phyloP scores from a whole-genome alignment of 2,888 invertebrate species.

The Noctua pronuba region DNA sequence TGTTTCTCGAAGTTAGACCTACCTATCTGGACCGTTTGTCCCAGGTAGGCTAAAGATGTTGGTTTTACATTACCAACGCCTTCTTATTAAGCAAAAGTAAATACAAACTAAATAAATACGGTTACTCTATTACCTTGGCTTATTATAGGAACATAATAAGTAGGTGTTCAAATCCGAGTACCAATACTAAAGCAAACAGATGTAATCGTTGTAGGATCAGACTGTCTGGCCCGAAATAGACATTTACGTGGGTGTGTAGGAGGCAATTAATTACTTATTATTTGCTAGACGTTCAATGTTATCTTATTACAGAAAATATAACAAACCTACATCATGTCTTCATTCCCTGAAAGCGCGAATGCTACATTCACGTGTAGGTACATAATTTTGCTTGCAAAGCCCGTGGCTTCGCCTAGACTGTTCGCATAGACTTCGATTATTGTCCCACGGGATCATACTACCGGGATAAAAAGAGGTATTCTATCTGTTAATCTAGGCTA shows the following conservation, averaged over 20 bases:
- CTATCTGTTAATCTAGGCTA: too few relatives aligned
- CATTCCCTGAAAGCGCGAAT: background rate
- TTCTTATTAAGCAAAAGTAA: background rate
- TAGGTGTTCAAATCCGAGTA: background rate
- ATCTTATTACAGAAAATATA: background rate
- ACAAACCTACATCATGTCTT: background rate
- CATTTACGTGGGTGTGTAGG: background rate
- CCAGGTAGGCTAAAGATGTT: too few relatives aligned
- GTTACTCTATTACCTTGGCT: too few relatives aligned
- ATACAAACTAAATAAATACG: background rate
- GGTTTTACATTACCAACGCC: background rate
- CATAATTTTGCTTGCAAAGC: too few relatives aligned
- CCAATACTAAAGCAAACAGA: background rate
- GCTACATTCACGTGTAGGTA: background rate
- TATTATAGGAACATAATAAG: background rate
- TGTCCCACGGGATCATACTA: too few relatives aligned
- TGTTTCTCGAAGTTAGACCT: too few relatives aligned
- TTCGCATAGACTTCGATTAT: too few relatives aligned
- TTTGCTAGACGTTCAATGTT: background rate
- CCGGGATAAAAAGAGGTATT: too few relatives aligned
- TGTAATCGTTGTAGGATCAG: background rate
- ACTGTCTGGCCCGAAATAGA: constrained; percentile 6
- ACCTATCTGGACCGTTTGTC: too few relatives aligned
- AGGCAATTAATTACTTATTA: background rate
- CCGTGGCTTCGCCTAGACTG: too few relatives aligned